phyloP scores from a whole-genome alignment of 2,113 vertebrate species.

The Buteo buteo region DNA sequence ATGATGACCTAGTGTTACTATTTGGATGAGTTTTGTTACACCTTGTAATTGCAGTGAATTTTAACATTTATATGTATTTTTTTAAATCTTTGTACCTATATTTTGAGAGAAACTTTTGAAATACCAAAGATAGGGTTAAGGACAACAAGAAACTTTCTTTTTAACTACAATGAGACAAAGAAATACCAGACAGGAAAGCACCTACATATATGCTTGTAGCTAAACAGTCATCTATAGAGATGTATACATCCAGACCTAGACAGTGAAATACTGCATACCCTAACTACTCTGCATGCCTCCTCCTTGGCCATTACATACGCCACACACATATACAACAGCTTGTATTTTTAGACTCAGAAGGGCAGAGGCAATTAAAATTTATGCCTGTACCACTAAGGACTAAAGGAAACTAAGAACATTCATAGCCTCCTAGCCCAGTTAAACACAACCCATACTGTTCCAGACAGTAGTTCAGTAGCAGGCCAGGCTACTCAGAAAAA shows the following conservation, averaged over 20 bases:
- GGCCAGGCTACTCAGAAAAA: background rate
- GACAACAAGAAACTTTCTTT: background rate
- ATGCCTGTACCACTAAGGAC: background rate
- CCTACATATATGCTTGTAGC: background rate
- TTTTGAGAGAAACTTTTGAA: background rate
- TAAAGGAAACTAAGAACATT: background rate
- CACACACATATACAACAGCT: background rate
- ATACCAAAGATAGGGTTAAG: background rate
- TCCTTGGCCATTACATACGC: accelerated
- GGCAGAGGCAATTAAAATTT: background rate
- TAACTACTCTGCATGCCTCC: background rate
- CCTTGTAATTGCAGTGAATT: background rate
- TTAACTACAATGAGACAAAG: background rate
- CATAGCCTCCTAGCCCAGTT: background rate
- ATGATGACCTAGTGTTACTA: background rate
- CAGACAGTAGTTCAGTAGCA: background rate
- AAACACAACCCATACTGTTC: background rate
- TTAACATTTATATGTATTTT: background rate
- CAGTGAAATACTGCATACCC: background rate
- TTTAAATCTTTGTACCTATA: background rate
- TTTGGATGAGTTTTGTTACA: background rate
- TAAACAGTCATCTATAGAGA: background rate
- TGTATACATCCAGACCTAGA: background rate
- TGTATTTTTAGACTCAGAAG: background rate
- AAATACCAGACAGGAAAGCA: background rate